Evolutionary conservation across 2,888 invertebrate species (phyloP), one percentile per base, ranked within the genome.

Genomic region (Platycnemis pennipes): DNA sequence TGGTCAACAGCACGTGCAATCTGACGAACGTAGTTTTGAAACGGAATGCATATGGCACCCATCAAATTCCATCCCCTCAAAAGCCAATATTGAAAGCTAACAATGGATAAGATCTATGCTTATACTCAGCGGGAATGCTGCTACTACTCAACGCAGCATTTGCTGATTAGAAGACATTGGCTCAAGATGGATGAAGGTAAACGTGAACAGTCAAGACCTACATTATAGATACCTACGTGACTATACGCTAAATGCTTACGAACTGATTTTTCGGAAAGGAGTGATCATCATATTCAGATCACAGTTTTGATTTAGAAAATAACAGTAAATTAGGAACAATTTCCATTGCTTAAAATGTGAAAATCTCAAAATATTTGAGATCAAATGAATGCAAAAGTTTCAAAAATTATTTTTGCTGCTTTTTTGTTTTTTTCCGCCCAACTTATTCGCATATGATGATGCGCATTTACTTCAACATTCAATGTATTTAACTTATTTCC

Each of bases 1-100:
- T 63, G 63, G 63, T 63, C 63, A n/a, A 63, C 26, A n/a, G 63
- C n/a, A 22, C 63, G 63, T 63, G 63, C 63, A 63, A 63, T 63
- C n/a, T 63, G 7, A n/a, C 26, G 8, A 26, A 4, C 63, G n/a
- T n/a, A 26, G 63, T n/a, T 26, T 22, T 19, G 63, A 63, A 63
- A n/a, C 63, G n/a, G 63, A 63, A 63, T 26, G 63, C 63, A 63
- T 63, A 63, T 63, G 63, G 63, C 63, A 63, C 63, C 63, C 63
- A 63, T 22, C 19, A 8, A 19, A 63, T 63, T 63, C n/a, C 63
- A 63, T 4, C n/a, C 22, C 63, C n/a, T 63, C 63, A 63, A 63
- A 26, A 2, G 63, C 63, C 63, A 63, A 63, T 63, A 22, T 26
- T 63, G 63, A 63, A 63, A 63, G 63, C 63, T 63, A 63, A 63